Percentiles rank a stretch among this genome's conserved stretches.
Evolutionary conservation across 2,888 invertebrate genomes (phyloP).

Genomic region (Formica aserva): DNA sequence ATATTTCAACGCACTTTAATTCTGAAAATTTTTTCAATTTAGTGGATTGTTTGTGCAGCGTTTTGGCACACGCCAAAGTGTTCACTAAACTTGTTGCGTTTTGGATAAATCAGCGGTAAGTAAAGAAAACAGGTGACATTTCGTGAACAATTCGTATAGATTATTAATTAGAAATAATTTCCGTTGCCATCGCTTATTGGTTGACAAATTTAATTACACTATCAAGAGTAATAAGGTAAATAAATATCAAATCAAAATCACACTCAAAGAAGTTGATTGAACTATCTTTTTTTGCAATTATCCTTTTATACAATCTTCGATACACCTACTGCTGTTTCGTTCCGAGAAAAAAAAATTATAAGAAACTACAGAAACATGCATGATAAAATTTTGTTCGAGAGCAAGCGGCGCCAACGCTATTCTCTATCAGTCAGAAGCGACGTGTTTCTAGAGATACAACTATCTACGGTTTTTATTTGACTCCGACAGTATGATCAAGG

Average conservation of each 20-base stretch:
- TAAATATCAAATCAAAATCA: neutral
- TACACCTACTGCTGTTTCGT: neutral
- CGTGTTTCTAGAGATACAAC: neutral
- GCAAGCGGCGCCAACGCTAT: neutral
- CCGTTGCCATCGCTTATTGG: neutral
- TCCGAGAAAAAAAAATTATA: neutral
- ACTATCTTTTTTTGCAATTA: neutral
- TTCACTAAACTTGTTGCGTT: constrained; percentile 2
- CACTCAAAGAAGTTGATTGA: neutral
- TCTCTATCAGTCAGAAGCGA: neutral
- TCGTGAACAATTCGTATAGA: neutral
- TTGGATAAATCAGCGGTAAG: constrained; percentile 37
- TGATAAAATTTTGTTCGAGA: neutral
- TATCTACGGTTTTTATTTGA: neutral
- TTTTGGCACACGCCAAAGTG: constrained; percentile 5
- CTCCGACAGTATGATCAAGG: neutral
- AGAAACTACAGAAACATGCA: neutral
- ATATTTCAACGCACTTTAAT: constrained; percentile 19
- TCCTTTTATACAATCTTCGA: neutral
- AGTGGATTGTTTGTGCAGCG: constrained; percentile 16
- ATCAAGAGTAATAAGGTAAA: neutral
- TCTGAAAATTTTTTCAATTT: constrained; percentile 20
- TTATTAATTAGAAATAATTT: constrained; percentile 6
- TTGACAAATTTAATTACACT: neutral
- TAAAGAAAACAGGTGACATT: neutral